Percentiles rank a stretch among this genome's conserved stretches.
Evolutionary conservation across 2,113 vertebrate species (phyloP).

Genomic region (Anoplopoma fimbria): DNA sequence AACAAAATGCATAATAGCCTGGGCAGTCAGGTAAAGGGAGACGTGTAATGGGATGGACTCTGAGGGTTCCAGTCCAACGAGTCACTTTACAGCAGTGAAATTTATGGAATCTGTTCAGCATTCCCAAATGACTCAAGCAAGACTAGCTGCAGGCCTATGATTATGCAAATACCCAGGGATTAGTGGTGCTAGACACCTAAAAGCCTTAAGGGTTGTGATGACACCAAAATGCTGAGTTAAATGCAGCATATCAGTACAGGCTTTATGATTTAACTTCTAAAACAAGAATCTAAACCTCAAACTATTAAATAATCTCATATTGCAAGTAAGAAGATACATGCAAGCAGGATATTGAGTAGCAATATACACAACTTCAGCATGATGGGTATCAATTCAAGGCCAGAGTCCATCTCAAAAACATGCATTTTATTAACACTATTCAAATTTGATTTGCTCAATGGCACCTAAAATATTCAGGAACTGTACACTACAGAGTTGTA

Average conservation of each 20-base stretch:
- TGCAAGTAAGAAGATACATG: background rate
- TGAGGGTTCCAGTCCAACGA: background rate
- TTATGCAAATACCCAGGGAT: conserved; percentile 58
- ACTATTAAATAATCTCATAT: background rate
- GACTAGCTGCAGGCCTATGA: conserved; percentile 26
- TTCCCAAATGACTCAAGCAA: conserved; percentile 44
- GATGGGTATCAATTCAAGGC: background rate
- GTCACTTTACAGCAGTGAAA: conserved; percentile 6
- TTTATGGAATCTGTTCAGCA: conserved; percentile 32
- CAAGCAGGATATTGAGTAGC: background rate
- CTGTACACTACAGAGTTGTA: background rate
- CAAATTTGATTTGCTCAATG: background rate
- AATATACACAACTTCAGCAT: background rate
- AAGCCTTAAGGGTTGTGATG: conserved; percentile 40
- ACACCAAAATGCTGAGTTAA: conserved; percentile 34
- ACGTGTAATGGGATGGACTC: conserved; percentile 22
- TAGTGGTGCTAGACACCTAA: conserved; percentile 48
- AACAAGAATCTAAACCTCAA: conserved; percentile 15
- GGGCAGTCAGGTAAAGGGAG: conserved; percentile 23
- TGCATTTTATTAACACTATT: background rate
- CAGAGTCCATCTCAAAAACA: background rate
- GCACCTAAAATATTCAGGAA: no score
- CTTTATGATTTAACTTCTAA: background rate
- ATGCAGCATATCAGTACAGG: conserved; percentile 10
- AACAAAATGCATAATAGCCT: conserved; percentile 14